Evolutionary conservation across 1,140 invertebrate species (phyloP).

Genomic region (Zaprionus inermis): DNA sequence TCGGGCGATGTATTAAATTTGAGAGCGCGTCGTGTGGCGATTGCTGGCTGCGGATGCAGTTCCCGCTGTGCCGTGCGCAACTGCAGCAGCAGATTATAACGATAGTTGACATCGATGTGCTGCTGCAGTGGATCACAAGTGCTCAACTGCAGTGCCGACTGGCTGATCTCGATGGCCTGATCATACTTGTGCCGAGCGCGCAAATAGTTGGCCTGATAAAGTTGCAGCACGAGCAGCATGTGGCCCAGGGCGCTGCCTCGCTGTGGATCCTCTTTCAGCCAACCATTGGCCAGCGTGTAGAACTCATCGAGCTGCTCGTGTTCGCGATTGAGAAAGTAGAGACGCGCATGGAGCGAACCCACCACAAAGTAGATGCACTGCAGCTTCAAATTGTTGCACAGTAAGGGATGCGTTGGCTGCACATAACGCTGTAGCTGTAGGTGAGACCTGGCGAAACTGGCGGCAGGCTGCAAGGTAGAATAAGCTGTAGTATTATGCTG

Average conservation of each 20-base stretch:
- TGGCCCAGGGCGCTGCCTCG: conserved; percentile 11
- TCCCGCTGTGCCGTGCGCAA: conserved; percentile 43
- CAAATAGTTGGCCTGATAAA: conserved; percentile 52
- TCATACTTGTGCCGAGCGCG: conserved; percentile 32
- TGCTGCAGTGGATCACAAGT: neutral
- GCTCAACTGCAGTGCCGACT: conserved; percentile 24
- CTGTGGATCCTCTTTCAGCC: conserved; percentile 31
- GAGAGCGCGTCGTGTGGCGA: conserved; percentile 36
- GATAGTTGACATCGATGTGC: conserved; percentile 52
- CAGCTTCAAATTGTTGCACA: conserved; percentile 42
- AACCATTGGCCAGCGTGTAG: conserved; percentile 52
- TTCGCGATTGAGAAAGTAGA: conserved; percentile 60
- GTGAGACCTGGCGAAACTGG: neutral
- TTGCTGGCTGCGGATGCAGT: conserved; percentile 15
- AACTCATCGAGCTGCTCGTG: conserved; percentile 64
- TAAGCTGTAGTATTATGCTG: neutral
- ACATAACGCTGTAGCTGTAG: conserved; percentile 48
- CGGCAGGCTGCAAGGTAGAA: neutral
- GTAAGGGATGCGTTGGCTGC: neutral
- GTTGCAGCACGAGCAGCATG: conserved; percentile 53
- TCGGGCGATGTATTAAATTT: conserved; percentile 55
- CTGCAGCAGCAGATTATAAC: conserved; percentile 57
- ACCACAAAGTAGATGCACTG: conserved; percentile 57
- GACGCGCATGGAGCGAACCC: conserved; percentile 67
- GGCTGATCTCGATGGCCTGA: conserved; percentile 44